A percentile compares a stretch with the other conserved stretches of the same genome.
These are phyloP conservation scores for Hyperoplus immaculatus DNA, from an alignment of 2,797 vertebrate species.

Conservation along the genomic window DNA sequence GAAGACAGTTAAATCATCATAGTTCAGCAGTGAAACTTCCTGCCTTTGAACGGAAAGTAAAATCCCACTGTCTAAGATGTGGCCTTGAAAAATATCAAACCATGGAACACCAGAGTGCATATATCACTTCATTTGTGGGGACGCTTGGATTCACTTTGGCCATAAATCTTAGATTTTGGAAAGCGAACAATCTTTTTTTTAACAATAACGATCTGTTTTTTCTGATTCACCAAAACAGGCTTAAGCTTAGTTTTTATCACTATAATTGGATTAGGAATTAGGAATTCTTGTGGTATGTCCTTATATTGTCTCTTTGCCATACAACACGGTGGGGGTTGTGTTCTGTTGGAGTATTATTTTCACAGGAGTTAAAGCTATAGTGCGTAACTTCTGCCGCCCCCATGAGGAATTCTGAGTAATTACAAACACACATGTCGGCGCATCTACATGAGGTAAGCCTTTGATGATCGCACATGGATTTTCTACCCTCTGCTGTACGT, in stretches of 20 bases:
- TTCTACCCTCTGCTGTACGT: too few relatives aligned
- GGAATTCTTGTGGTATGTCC: neutral
- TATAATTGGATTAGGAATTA: neutral
- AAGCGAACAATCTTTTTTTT: neutral
- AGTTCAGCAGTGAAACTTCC: slow-evolving; percentile 21
- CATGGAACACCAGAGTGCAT: neutral
- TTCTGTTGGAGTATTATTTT: slow-evolving; percentile 1
- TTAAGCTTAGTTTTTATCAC: neutral
- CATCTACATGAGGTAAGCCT: too few relatives aligned
- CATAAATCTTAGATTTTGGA: slow-evolving; percentile 21
- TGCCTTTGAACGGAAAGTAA: slow-evolving; percentile 13
- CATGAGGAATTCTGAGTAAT: too few relatives aligned
- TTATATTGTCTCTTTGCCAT: neutral
- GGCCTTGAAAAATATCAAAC: slow-evolving; percentile 9
- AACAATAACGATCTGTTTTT: neutral
- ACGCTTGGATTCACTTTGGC: neutral
- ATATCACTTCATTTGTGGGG: slow-evolving; percentile 15
- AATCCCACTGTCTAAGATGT: slow-evolving; percentile 10
- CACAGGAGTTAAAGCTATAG: neutral
- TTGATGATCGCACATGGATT: too few relatives aligned
- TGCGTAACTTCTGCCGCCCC: too few relatives aligned
- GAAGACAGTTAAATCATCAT: slow-evolving; percentile 18
- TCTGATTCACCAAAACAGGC: slow-evolving; percentile 15
- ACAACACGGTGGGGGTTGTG: neutral
- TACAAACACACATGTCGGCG: too few relatives aligned